A percentile compares a stretch with the other conserved stretches of the same genome.
These are phyloP conservation scores for Crenuchus spilurus DNA, from an alignment of 2,797 vertebrate genomes.

Conservation along the genomic window DNA sequence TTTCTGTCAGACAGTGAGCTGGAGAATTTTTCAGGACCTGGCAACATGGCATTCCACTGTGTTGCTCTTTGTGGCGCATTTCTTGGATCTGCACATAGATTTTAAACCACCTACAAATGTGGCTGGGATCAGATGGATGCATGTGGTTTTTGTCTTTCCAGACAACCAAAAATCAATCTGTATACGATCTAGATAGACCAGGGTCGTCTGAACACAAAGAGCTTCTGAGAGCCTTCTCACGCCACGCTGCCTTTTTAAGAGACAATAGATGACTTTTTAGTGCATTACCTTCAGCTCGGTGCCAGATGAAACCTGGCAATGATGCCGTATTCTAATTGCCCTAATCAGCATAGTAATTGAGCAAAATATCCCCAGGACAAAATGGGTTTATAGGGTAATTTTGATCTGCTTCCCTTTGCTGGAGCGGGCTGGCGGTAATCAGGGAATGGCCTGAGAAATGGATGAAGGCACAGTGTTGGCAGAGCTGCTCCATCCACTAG, in stretches of 20 bases:
- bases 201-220: neutral
- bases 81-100: too few relatives aligned
- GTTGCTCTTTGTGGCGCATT: too few relatives aligned
- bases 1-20: too few relatives aligned
- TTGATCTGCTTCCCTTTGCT: constrained; percentile 49
- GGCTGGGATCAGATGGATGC: too few relatives aligned
- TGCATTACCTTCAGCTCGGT: constrained; percentile 6
- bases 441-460: constrained; percentile 58
- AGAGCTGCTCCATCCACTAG: constrained; percentile 54
- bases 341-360: constrained; percentile 53
- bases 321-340: constrained; percentile 25
- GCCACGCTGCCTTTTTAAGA: neutral
- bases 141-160: too few relatives aligned
- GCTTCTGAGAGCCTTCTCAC: neutral
- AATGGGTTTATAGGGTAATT: constrained; percentile 59
- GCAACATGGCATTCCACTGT: too few relatives aligned
- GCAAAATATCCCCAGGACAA: constrained; percentile 49
- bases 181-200: too few relatives aligned
- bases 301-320: constrained; percentile 13
- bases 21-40: too few relatives aligned
- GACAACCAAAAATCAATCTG: too few relatives aligned
- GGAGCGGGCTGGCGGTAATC: constrained; percentile 47
- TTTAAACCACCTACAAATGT: too few relatives aligned
- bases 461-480: constrained; percentile 41
- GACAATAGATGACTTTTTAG: constrained; percentile 2